Evolutionary conservation across 2,113 vertebrate species (phyloP).

Genomic region (Chaetodon auriga): DNA sequence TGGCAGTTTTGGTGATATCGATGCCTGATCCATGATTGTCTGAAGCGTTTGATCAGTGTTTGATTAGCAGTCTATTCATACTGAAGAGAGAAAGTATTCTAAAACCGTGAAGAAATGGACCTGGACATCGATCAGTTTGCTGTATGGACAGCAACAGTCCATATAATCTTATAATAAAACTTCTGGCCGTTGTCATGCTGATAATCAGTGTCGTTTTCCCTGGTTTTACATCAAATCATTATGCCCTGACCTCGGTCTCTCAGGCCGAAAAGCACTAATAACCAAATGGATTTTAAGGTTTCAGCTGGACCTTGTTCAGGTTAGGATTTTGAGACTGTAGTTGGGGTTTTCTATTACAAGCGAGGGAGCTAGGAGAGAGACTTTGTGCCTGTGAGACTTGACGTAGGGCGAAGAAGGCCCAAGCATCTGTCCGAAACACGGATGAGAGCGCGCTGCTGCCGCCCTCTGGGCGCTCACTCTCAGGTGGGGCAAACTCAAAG

Average conservation of each 20-base stretch:
- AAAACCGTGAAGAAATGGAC: background rate
- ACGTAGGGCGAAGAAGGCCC: background rate
- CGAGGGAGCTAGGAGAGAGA: rapidly evolving
- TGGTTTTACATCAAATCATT: rapidly evolving
- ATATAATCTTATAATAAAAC: background rate
- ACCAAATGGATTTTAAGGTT: background rate
- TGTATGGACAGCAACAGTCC: background rate
- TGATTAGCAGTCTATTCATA: background rate
- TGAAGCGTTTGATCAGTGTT: background rate
- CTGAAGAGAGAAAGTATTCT: background rate
- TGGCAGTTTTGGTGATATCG: background rate
- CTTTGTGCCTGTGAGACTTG: conserved; percentile 24
- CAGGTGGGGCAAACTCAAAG: conserved; percentile 17
- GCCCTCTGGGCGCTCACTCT: conserved; percentile 73
- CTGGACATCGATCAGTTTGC: no score
- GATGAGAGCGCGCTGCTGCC: conserved; percentile 77
- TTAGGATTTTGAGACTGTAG: background rate
- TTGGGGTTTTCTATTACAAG: background rate
- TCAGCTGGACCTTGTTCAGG: background rate
- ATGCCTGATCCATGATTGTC: background rate
- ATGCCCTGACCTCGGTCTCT: rapidly evolving
- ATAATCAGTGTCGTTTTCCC: background rate
- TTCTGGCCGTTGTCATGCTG: background rate
- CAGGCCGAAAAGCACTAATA: background rate
- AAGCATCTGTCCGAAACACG: background rate